Evolutionary conservation across 2,113 vertebrate species (phyloP).

Genomic region (Scortum barcoo): DNA sequence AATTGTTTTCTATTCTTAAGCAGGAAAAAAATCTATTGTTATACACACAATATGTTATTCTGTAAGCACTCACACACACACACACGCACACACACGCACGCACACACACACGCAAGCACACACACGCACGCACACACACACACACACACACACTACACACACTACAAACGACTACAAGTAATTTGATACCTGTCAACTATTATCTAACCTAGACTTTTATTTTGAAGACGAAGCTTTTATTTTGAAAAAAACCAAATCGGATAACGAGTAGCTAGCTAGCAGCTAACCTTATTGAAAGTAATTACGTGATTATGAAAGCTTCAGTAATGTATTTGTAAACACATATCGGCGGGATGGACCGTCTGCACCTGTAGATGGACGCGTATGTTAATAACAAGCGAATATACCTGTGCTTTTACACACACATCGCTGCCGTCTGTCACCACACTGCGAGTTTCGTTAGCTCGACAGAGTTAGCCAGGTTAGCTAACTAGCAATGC

Average conservation of each 20-base stretch:
- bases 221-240: slow-evolving; percentile 67
- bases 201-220: slow-evolving; percentile 38
- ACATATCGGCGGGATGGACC: neutral
- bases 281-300: neutral
- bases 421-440: neutral
- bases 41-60: neutral
- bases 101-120: too few species aligned
- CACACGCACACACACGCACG: too few species aligned
- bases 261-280: neutral
- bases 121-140: too few species aligned
- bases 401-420: neutral
- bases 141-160: too few species aligned
- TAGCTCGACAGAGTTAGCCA: slow-evolving; percentile 21
- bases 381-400: neutral
- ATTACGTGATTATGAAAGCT: neutral
- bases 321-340: neutral
- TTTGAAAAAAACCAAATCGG: slow-evolving; percentile 16
- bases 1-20: neutral
- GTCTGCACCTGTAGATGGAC: neutral
- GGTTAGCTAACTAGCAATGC: neutral
- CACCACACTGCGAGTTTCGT: neutral
- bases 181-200: neutral
- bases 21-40: neutral
- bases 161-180: neutral
- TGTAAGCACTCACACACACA: too few species aligned